phyloP scores from a whole-genome alignment of 2,888 invertebrate genomes.

The Lingula anatina region DNA sequence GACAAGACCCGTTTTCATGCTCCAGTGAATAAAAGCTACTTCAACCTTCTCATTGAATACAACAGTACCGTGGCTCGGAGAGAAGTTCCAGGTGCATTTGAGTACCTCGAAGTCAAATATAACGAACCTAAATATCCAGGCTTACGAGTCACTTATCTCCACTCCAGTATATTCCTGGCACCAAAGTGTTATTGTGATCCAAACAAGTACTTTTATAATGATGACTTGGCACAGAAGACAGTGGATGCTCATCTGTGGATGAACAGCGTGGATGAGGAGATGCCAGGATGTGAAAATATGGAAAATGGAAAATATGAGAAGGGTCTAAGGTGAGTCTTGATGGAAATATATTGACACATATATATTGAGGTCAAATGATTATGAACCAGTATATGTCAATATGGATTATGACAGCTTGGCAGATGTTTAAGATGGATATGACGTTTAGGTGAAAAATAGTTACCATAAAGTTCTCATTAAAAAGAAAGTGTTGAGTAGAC shows the following conservation, averaged over 20 bases:
- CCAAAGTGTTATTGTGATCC: conserved; percentile 53
- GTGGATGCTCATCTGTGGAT: conserved; percentile 51
- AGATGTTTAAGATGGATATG: too few species aligned
- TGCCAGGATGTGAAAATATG: conserved; percentile 37
- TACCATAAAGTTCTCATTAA: too few species aligned
- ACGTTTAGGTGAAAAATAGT: too few species aligned
- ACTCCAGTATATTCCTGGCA: conserved; percentile 52
- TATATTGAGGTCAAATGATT: too few species aligned
- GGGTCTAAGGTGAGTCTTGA: conserved; percentile 42
- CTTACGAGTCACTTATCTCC: conserved; percentile 47
- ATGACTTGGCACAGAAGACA: conserved; percentile 49
- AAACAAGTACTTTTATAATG: conserved; percentile 51
- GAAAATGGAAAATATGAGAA: conserved; percentile 43
- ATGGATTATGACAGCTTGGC: too few species aligned
- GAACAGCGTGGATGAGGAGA: conserved; percentile 38
- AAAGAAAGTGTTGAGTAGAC: too few species aligned
- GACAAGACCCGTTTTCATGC: conserved; percentile 27
- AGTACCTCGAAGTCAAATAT: conserved; percentile 41
- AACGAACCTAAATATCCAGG: conserved; percentile 37
- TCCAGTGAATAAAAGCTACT: conserved; percentile 37
- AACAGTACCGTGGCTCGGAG: conserved; percentile 32
- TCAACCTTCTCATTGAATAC: conserved; percentile 52
- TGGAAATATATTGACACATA: background rate
- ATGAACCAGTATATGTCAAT: too few species aligned
- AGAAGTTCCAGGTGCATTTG: conserved; percentile 32